Percentiles rank a stretch among this genome's conserved stretches.
Evolutionary conservation across 2,797 vertebrate genomes (phyloP).

Genomic region (Graptemys geographica): DNA sequence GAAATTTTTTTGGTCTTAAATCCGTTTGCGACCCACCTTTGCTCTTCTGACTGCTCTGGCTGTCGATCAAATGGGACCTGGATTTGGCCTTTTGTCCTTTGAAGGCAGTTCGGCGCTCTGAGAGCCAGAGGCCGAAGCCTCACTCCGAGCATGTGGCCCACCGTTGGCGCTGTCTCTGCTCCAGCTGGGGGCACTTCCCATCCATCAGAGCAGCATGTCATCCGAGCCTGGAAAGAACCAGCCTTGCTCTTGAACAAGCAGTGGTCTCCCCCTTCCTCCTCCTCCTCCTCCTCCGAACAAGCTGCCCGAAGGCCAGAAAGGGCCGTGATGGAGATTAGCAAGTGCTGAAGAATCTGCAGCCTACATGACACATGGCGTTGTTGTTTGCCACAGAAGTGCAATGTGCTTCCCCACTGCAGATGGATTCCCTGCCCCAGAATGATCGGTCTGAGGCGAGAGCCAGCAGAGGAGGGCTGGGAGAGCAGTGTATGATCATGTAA

Average conservation of each 20-base stretch:
- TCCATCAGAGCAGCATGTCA: background rate
- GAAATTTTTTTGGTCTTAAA: too few relatives aligned
- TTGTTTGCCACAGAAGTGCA: background rate
- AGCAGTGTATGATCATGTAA: background rate
- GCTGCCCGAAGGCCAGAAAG: background rate
- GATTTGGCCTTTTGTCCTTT: background rate
- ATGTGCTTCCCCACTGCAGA: background rate
- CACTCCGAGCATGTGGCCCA: too few relatives aligned
- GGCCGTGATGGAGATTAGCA: background rate
- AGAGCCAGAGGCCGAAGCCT: background rate
- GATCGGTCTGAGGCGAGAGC: background rate
- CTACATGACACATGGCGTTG: background rate
- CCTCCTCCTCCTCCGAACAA: background rate
- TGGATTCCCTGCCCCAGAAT: background rate
- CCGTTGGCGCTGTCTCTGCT: background rate
- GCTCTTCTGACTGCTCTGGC: background rate
- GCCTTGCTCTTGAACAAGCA: background rate
- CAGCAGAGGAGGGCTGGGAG: background rate
- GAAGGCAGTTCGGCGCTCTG: background rate
- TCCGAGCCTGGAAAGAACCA: background rate
- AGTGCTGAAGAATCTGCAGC: background rate
- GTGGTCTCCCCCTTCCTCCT: background rate
- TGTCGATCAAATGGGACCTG: background rate
- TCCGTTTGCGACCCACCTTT: background rate
- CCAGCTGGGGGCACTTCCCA: background rate